Evolutionary conservation across 1,140 invertebrate genomes (phyloP), one percentile per base, ranked within the genome.

Genomic region (Lucilia cuprina): DNA sequence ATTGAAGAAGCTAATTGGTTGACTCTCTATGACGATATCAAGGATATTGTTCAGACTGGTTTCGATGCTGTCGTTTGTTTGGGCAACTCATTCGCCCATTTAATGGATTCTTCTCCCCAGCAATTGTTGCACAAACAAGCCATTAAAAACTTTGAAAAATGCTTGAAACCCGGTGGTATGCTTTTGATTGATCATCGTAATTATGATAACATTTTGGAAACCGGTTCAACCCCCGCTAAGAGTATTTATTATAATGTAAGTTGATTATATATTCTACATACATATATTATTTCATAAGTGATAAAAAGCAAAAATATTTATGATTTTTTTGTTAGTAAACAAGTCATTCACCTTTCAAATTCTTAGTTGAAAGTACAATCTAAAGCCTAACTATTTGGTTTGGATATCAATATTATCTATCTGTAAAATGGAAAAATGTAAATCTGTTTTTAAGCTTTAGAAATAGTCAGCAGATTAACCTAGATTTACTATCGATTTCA

Each of bases 231-330:
- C 1, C 96, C 96, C 2, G 91, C 94, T 10, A 95, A 96, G 88
- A 96, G 95, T 86, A 95, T 97, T 87, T 97, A 97, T 91, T 97
- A 97, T 87, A 97, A 96, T 89, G 96, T 97, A 92, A 95, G 94
- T 93, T 82, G 14, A 70, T 8, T 70, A 5, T 41, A 41, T 41
- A 5, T 41, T 41, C 35, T 41, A 41, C n/a, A n/a, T n/a, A n/a
- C n/a, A n/a, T n/a, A n/a, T n/a, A n/a, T n/a, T n/a, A n/a, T n/a
- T n/a, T n/a, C n/a, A n/a, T 41, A 8, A 41, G 35, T 5, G 3
- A 41, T 8, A 41, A 41, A 41, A 41, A 41, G 41, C 7, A 8
- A 41, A 41, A 8, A 41, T 41, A 41, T 41, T 41, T 41, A 41
- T 41, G 41, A 8, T 8, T 41, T 7, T 41, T 41, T 41, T 41